These are phyloP conservation scores for Panthera uncia DNA, from an alignment of 2,113 vertebrate genomes.

Conservation along the genomic window DNA sequence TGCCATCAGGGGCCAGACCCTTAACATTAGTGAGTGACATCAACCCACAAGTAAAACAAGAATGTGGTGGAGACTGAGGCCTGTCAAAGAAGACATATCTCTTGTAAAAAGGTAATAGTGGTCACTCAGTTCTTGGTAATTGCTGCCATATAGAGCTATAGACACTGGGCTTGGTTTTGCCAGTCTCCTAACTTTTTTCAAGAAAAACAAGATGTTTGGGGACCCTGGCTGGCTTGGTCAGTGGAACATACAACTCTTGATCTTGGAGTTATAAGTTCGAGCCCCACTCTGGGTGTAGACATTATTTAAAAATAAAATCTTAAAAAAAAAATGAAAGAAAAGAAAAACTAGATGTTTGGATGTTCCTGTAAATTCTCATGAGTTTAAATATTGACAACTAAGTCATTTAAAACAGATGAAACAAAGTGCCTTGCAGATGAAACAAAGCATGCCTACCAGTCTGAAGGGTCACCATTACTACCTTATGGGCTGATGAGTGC, in stretches of 20 bases:
- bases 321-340: background rate
- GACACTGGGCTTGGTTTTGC: background rate
- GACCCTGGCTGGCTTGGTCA: background rate
- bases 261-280: background rate
- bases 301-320: background rate
- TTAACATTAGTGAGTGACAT: background rate
- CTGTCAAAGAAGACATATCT: background rate
- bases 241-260: background rate
- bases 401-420: background rate
- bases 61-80: background rate
- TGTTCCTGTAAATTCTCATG: no score
- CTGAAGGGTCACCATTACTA: background rate
- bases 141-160: background rate
- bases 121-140: background rate
- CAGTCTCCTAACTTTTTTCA: background rate
- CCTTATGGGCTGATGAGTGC: background rate
- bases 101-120: background rate
- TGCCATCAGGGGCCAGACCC: background rate
- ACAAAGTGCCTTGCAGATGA: background rate
- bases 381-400: background rate
- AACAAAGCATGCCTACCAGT: background rate
- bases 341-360: no score
- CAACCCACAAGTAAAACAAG: background rate
- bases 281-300: background rate
- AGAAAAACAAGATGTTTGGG: background rate